A percentile compares a stretch with the other conserved stretches of the same genome.
phyloP scores from a whole-genome alignment of 2,113 vertebrate species.

The Ageneiosus marmoratus region DNA sequence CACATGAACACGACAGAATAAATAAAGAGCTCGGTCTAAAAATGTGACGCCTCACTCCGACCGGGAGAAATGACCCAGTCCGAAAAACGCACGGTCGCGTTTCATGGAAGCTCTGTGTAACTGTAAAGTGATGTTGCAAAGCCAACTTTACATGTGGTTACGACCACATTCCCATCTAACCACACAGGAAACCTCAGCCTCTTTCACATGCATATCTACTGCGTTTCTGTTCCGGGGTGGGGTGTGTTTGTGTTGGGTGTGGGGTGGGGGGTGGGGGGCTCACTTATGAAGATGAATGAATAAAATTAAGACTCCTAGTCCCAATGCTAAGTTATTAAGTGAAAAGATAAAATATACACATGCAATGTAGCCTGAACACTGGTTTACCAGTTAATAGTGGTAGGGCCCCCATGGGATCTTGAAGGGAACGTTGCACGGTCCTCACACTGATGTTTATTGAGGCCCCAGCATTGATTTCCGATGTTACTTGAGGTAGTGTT shows the following conservation, averaged over 20 bases:
- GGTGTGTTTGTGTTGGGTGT: too few species aligned
- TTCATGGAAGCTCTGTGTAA: neutral
- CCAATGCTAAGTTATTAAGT: neutral
- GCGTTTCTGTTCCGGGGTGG: too few species aligned
- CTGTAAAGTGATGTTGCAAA: neutral
- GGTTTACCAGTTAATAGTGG: too few species aligned
- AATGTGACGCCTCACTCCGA: neutral
- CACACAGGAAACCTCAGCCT: conserved; percentile 28
- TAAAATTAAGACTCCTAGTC: neutral
- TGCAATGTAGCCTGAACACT: too few species aligned
- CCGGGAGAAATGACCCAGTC: conserved; percentile 10
- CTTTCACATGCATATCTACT: neutral
- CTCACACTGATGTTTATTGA: too few species aligned
- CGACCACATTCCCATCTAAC: conserved; percentile 11
- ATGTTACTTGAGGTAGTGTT: too few species aligned
- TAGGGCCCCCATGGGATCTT: too few species aligned
- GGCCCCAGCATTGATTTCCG: too few species aligned
- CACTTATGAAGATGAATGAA: neutral
- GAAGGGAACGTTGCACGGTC: too few species aligned
- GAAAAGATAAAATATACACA: neutral
- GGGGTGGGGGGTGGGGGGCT: neutral
- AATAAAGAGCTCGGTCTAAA: neutral
- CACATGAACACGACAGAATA: neutral
- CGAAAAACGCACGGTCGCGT: neutral
- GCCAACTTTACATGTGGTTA: conserved; percentile 6